phyloP scores from a whole-genome alignment of 2,888 invertebrate genomes.

The Heliothis peltigera region DNA sequence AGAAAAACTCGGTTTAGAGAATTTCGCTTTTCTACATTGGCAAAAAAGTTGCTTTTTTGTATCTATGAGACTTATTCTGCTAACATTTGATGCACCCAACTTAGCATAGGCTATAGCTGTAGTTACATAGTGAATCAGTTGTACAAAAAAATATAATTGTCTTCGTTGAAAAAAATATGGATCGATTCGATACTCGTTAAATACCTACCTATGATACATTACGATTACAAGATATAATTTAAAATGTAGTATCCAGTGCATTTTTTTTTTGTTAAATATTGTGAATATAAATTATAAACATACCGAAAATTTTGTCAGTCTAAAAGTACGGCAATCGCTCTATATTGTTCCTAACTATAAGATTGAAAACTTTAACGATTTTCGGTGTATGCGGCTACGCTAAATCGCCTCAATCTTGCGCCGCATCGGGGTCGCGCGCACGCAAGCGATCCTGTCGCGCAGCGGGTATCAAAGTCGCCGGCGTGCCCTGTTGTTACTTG shows the following conservation, averaged over 20 bases:
- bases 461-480: slow-evolving; percentile 83
- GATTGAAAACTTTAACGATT: slow-evolving; percentile 6
- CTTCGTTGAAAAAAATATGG: too few relatives aligned
- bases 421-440: slow-evolving; percentile 71
- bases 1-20: slow-evolving; percentile 9
- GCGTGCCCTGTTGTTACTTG: slow-evolving; percentile 75
- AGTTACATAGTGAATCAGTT: too few relatives aligned
- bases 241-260: too few relatives aligned
- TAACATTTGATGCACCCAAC: background rate
- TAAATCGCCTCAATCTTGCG: slow-evolving; percentile 67
- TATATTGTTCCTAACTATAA: background rate
- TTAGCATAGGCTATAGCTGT: background rate
- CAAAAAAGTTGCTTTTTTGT: background rate
- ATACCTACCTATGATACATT: too few relatives aligned
- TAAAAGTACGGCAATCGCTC: background rate
- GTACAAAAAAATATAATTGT: too few relatives aligned
- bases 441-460: slow-evolving; percentile 82
- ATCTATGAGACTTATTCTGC: too few relatives aligned
- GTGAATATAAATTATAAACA: too few relatives aligned
- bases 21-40: background rate
- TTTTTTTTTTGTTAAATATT: too few relatives aligned
- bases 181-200: too few relatives aligned
- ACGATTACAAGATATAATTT: too few relatives aligned
- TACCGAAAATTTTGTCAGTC: background rate
- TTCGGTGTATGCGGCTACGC: slow-evolving; percentile 28